phyloP scores from a whole-genome alignment of 1,140 invertebrate genomes.

The Latrodectus geometricus region DNA sequence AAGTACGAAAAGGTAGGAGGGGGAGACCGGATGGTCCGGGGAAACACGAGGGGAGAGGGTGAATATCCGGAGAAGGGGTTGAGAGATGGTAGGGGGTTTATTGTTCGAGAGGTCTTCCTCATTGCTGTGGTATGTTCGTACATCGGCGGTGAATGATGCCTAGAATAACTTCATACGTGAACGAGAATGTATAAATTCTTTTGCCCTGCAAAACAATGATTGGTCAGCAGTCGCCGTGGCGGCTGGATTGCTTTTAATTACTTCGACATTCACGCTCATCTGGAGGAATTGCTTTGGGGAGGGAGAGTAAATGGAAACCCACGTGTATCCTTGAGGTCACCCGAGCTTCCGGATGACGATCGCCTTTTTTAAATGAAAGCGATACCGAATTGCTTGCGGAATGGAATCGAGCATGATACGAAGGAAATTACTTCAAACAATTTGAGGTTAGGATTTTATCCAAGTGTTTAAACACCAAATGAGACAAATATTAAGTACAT shows the following conservation, averaged over 20 bases:
- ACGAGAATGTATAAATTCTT: conserved; percentile 39
- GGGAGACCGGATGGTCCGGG: conserved; percentile 45
- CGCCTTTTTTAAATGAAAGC: background rate
- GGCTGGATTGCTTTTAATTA: conserved; percentile 43
- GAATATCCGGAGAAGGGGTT: too few relatives aligned
- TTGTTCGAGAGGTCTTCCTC: conserved; percentile 45
- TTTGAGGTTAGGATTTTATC: too few relatives aligned
- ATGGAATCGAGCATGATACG: background rate
- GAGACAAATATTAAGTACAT: too few relatives aligned
- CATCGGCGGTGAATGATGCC: conserved; percentile 25
- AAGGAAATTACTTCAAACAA: too few relatives aligned
- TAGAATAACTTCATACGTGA: conserved; percentile 4
- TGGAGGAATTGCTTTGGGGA: background rate
- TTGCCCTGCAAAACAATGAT: conserved; percentile 17
- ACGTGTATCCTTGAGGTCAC: background rate
- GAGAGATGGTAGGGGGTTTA: conserved; percentile 26
- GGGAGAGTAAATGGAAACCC: background rate
- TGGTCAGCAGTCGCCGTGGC: conserved; percentile 31
- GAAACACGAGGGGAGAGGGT: background rate
- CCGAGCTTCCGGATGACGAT: background rate
- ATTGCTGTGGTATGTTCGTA: conserved; percentile 33
- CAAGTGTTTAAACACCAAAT: too few relatives aligned
- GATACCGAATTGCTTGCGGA: background rate
- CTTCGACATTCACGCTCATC: background rate
- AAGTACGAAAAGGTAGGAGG: conserved; percentile 14